Evolutionary conservation across 1,140 invertebrate species (phyloP).

Genomic region (Bombus picipes): DNA sequence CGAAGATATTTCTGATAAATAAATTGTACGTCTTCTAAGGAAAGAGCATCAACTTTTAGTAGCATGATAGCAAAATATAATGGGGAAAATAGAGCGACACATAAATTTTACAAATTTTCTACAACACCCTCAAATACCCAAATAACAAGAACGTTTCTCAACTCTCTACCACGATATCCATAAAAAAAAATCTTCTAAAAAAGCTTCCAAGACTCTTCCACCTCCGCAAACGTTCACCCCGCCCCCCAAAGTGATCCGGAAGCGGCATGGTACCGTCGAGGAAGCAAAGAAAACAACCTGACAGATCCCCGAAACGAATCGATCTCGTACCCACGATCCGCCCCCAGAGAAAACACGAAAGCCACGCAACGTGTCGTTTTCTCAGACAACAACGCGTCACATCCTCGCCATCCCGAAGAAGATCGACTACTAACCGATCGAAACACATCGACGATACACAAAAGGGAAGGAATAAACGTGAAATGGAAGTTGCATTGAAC

Average conservation of each 20-base stretch:
- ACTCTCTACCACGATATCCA: no score
- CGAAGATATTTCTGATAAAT: no score
- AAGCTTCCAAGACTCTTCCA: no score
- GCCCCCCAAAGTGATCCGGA: neutral
- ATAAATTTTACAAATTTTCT: no score
- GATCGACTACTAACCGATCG: neutral
- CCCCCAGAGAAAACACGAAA: conserved; percentile 8
- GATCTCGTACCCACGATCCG: conserved; percentile 3
- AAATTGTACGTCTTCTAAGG: no score
- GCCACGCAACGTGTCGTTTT: conserved; percentile 16
- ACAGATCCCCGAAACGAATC: neutral
- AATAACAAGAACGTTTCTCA: no score
- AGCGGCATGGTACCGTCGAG: neutral
- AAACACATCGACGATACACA: neutral
- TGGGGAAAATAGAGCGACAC: no score
- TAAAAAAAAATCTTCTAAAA: no score
- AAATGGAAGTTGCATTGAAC: neutral
- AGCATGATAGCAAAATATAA: no score
- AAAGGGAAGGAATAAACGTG: neutral
- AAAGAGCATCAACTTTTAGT: no score
- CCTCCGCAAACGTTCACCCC: neutral
- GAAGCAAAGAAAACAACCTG: neutral
- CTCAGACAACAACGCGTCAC: conserved; percentile 38
- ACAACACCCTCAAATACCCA: no score
- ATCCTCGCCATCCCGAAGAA: neutral